A percentile compares a stretch with the other conserved stretches of the same genome.
Evolutionary conservation across 2,888 invertebrate species (phyloP).

Genomic region (Platycheirus albimanus): DNA sequence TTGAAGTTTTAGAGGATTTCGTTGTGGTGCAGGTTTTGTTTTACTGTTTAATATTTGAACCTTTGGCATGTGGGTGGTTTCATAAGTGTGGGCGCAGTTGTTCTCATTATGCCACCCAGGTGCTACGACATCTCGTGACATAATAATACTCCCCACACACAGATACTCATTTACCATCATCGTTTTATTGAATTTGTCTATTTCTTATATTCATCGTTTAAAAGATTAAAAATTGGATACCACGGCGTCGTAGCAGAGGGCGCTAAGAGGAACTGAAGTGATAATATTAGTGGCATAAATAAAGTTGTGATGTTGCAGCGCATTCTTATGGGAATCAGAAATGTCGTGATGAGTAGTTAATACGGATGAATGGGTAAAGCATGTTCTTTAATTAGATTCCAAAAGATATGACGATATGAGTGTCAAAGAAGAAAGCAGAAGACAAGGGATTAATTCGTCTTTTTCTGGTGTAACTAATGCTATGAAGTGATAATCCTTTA

Average conservation of each 20-base stretch:
- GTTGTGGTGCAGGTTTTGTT: not conserved
- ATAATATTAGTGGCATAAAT: slow-evolving; percentile 43
- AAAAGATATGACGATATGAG: not conserved
- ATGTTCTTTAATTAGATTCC: slow-evolving; percentile 35
- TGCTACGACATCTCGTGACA: slow-evolving; percentile 38
- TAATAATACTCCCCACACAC: slow-evolving; percentile 20
- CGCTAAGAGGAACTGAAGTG: slow-evolving; percentile 14
- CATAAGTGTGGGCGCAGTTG: slow-evolving; percentile 41
- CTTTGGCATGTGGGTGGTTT: slow-evolving; percentile 41
- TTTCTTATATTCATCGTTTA: slow-evolving; percentile 38
- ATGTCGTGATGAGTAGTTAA: slow-evolving; percentile 54
- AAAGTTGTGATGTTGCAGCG: slow-evolving; percentile 37
- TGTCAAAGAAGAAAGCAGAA: not conserved
- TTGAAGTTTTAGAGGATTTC: not conserved
- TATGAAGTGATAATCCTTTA: no score
- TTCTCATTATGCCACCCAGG: slow-evolving; percentile 48
- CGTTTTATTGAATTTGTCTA: slow-evolving; percentile 12
- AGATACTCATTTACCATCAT: slow-evolving; percentile 39
- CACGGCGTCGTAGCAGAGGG: slow-evolving; percentile 29
- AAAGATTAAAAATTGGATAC: slow-evolving; percentile 19
- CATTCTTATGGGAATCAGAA: slow-evolving; percentile 31
- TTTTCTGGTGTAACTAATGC: no score
- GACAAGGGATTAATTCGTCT: not conserved
- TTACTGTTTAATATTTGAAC: slow-evolving; percentile 20
- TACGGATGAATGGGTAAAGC: slow-evolving; percentile 38